Evolutionary conservation across 2,113 vertebrate genomes (phyloP).

Genomic region (Ictidomys tridecemlineatus): DNA sequence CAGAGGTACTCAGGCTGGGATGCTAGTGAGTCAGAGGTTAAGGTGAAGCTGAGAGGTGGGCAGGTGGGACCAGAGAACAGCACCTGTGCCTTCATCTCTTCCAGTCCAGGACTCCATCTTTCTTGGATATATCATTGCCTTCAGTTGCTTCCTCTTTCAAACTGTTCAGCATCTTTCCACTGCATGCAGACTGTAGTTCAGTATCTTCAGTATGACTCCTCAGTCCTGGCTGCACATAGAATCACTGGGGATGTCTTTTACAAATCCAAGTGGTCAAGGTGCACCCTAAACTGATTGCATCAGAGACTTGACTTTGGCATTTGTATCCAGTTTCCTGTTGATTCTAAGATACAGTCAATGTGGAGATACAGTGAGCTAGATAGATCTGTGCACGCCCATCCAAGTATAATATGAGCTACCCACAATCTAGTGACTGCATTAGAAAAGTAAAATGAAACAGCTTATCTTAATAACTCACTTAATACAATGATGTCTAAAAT

Average conservation of each 20-base stretch:
- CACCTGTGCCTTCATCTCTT: accelerated
- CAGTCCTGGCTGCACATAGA: background rate
- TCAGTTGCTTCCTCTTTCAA: background rate
- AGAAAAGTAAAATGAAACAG: background rate
- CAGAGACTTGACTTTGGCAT: background rate
- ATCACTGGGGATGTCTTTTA: background rate
- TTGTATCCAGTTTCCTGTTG: background rate
- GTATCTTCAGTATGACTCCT: background rate
- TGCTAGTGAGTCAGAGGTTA: background rate
- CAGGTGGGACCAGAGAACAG: accelerated
- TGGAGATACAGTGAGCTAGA: background rate
- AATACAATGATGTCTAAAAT: background rate
- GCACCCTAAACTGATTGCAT: background rate
- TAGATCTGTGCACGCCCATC: background rate
- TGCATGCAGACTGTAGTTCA: background rate
- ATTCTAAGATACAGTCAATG: background rate
- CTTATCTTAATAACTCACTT: conserved; percentile 9
- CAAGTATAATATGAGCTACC: background rate
- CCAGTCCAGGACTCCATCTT: background rate
- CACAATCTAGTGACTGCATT: background rate
- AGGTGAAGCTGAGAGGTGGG: background rate
- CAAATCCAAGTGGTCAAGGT: background rate
- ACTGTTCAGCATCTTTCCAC: background rate
- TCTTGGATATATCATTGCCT: background rate
- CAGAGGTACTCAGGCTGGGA: background rate